Evolutionary conservation across 2,888 invertebrate species (phyloP).

Genomic region (Thecocarcelia acutangulata): DNA sequence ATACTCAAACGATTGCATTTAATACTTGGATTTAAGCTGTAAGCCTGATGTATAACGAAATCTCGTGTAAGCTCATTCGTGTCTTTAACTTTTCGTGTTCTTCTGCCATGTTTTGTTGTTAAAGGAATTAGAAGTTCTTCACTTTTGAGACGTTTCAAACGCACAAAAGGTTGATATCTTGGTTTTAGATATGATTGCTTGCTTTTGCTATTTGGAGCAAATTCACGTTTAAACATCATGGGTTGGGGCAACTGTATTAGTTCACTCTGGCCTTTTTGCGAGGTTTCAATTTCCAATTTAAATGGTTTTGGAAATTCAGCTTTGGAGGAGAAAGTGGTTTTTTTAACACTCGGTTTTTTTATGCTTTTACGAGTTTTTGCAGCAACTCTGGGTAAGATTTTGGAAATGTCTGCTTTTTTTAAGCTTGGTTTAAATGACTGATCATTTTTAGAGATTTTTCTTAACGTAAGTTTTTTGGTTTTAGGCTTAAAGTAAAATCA

Average conservation of each 20-base stretch:
- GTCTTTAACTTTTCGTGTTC: neutral
- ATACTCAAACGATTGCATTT: conserved; percentile 22
- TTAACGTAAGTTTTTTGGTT: neutral
- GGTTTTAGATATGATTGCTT: conserved; percentile 4
- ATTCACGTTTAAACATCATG: conserved; percentile 48
- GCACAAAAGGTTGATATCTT: conserved; percentile 56
- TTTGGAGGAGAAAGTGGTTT: neutral
- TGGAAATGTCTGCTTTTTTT: neutral
- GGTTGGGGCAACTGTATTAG: conserved; percentile 44
- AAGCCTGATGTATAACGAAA: conserved; percentile 47
- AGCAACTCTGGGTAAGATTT: conserved; percentile 16
- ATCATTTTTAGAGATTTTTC: conserved; percentile 9
- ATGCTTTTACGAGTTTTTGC: conserved; percentile 17
- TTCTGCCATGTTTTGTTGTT: neutral
- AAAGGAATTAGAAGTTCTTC: conserved; percentile 23
- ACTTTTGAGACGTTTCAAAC: conserved; percentile 60
- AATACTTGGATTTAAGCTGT: conserved; percentile 42
- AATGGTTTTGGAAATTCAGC: conserved; percentile 50
- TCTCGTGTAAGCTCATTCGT: neutral
- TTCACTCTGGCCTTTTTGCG: neutral
- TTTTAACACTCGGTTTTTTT: neutral
- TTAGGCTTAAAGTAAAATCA: conserved; percentile 19
- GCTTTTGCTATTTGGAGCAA: conserved; percentile 11
- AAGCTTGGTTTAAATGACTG: neutral
- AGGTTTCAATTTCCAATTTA: conserved; percentile 25